Base-by-base conservation (phyloP, 2,888 invertebrate genomes). In the Toxonevra muliebris region DNA sequence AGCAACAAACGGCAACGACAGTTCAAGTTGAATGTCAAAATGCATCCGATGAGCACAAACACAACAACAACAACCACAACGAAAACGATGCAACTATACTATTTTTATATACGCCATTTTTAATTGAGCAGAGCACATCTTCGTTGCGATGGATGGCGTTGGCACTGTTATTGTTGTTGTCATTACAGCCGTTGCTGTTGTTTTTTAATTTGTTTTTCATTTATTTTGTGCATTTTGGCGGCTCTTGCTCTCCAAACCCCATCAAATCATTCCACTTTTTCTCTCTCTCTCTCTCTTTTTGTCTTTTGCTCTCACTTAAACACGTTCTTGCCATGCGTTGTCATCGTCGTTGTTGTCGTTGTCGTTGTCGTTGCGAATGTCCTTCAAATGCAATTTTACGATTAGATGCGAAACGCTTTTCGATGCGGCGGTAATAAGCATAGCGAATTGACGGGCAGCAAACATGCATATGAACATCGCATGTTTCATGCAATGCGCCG, bases 1-100 rank as follows among this genome's bases (percentile, higher is more conserved):
- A n/a, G n/a, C n/a, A n/a, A n/a, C n/a, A n/a, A n/a, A 61, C 57
- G 41, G 5, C 60, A 66, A 65, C 73, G 61, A 73, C 74, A 69
- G 80, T 80, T 80, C 80, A 80, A 80, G 80, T 80, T 80, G 80
- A 80, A 80, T 80, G 80, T 73, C 78, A 76, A 74, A 73, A 42
- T 19, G 30, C 11, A 57, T 15, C 8, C 58, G 17, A 20, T 17
- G 11, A 11, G 11, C 17, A 54, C 13, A 60, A 53, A 17, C n/a
- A 53, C 2, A 12, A 45, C n/a, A 45, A 30, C 12, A 43, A 61
- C 41, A 55, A 13, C 10, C 19, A 43, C 43, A 52, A 7, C 19
- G 17, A 60, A 59, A 58, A 58, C 45, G 30, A 17, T 17, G 41
- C 61, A 15, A 52, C 30, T 7, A 11, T 42, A 10, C 17, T 15